Percentiles rank a stretch among this genome's conserved stretches.
Evolutionary conservation across 2,113 vertebrate species (phyloP).

Genomic region (Chaetura pelagica): DNA sequence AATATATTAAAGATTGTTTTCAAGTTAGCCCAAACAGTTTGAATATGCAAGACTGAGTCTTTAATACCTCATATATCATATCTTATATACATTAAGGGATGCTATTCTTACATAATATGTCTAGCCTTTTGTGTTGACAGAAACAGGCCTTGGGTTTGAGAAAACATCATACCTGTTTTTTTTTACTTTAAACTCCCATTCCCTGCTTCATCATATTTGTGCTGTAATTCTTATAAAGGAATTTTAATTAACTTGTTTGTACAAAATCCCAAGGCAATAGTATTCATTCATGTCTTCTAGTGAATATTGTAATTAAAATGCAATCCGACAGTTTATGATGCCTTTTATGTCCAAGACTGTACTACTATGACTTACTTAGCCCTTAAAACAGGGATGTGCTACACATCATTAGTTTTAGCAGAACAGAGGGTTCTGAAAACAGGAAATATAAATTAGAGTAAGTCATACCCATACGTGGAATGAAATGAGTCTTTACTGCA

Average conservation of each 20-base stretch:
- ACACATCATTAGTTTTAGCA: not conserved
- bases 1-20: not conserved
- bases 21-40: not conserved
- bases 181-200: not conserved
- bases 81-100: not conserved
- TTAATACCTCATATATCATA: not conserved
- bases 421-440: not conserved
- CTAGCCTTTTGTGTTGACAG: not conserved
- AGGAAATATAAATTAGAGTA: not conserved
- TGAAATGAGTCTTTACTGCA: not conserved
- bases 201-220: not conserved
- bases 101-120: not conserved
- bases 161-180: not conserved
- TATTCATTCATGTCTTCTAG: not conserved
- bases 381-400: not conserved
- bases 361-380: not conserved
- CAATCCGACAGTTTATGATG: not conserved
- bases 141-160: not conserved
- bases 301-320: not conserved
- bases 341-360: not conserved
- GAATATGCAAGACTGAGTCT: not conserved
- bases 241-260: not conserved
- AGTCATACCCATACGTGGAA: accelerated
- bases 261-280: not conserved
- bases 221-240: not conserved